Conservation (phyloP, 35 echinoderm and acorn worm species). For the Apostichopus japonicus region DNA sequence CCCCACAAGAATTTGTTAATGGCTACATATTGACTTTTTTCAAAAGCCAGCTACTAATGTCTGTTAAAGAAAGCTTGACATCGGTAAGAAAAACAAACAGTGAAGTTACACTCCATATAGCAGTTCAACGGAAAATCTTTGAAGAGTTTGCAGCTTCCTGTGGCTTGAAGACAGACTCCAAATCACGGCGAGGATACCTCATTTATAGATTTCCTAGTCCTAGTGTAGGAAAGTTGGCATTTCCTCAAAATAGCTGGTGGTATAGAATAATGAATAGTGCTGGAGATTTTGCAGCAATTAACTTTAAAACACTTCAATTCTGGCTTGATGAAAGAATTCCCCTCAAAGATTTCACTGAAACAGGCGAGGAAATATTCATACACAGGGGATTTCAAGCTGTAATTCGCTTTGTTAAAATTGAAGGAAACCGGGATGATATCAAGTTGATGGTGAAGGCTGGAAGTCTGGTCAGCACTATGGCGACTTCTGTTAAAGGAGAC, state of each 20-base stretch:
- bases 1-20: constrained; percentile 11
- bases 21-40: neutral
- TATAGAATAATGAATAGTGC: constrained; percentile 7
- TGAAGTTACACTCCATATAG: constrained; percentile 4
- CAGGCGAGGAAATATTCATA: neutral
- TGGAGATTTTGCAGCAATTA: neutral
- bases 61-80: neutral
- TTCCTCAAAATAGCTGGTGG: neutral
- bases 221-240: neutral
- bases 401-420: neutral
- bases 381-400: constrained; percentile 11
- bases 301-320: constrained; percentile 21
- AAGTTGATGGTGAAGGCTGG: neutral
- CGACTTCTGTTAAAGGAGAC: too few relatives aligned
- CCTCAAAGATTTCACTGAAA: neutral
- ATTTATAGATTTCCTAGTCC: neutral
- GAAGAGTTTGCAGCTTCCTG: neutral
- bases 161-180: neutral
- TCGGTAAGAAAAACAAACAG: constrained; percentile 2
- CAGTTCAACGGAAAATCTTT: neutral
- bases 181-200: neutral
- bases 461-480: neutral
- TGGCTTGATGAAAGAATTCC: neutral
- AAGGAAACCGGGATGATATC: neutral
- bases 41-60: neutral